A percentile compares a stretch with the other conserved stretches of the same genome.
Evolutionary conservation across 2,113 vertebrate species (phyloP).

Genomic region (Hirundichthys speculiger): DNA sequence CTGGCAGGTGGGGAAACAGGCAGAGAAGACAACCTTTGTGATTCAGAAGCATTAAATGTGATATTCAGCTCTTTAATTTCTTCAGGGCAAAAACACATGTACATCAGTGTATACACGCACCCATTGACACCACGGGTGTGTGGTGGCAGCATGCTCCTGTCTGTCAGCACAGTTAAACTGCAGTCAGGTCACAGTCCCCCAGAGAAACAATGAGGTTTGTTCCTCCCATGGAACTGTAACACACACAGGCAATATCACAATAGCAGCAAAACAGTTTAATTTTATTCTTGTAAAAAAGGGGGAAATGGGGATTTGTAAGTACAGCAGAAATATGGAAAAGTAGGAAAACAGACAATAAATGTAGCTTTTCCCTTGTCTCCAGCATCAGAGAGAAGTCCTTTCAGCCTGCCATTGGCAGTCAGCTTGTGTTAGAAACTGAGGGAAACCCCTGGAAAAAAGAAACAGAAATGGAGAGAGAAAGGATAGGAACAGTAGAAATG

Average conservation of each 20-base stretch:
- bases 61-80: conserved; percentile 29
- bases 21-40: too few relatives aligned
- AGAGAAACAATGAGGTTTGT: conserved; percentile 47
- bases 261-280: too few relatives aligned
- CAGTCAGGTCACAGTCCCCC: conserved; percentile 44
- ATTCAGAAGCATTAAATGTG: conserved; percentile 15
- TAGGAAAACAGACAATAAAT: conserved; percentile 28
- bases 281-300: conserved; percentile 4
- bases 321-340: background rate
- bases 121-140: background rate
- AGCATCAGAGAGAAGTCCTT: conserved; percentile 63
- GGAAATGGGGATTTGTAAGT: conserved; percentile 19
- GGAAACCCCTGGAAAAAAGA: conserved; percentile 58
- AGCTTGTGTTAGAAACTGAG: conserved; percentile 56
- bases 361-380: conserved; percentile 39
- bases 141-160: conserved; percentile 31
- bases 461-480: conserved; percentile 25
- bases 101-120: background rate
- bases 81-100: background rate
- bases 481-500: conserved; percentile 29
- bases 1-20: conserved; percentile 8
- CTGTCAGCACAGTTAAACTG: conserved; percentile 60
- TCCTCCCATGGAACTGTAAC: conserved; percentile 28
- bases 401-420: conserved; percentile 69
- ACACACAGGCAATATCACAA: conserved; percentile 17